phyloP scores from a whole-genome alignment of 1,140 invertebrate genomes.

The Zaprionus capensis region DNA sequence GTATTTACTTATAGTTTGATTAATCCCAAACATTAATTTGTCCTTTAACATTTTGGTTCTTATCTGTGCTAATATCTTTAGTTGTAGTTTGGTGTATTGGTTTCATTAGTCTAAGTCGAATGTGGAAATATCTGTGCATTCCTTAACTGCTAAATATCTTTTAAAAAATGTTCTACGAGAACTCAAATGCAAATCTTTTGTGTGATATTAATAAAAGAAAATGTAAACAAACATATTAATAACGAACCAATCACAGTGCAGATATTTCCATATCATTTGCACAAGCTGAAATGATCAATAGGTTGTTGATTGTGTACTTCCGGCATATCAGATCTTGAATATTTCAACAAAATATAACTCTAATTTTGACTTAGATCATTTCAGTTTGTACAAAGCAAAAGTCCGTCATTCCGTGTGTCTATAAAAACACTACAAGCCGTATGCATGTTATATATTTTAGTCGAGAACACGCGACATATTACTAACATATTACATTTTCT shows the following conservation, averaged over 20 bases:
- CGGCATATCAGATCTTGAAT: neutral
- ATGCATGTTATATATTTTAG: conserved; percentile 47
- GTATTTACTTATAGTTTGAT: conserved; percentile 50
- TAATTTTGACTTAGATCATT: conserved; percentile 31
- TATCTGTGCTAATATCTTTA: conserved; percentile 58
- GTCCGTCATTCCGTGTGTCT: conserved; percentile 70
- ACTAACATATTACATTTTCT: conserved; percentile 67
- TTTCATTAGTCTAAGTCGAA: conserved; percentile 54
- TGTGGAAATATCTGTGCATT: conserved; percentile 45
- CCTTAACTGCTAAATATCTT: neutral
- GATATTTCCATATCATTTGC: conserved; percentile 51
- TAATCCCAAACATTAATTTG: conserved; percentile 60
- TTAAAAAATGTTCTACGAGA: neutral
- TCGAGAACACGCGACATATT: conserved; percentile 17
- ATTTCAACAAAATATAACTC: neutral
- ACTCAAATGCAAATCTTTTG: neutral
- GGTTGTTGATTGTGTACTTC: neutral
- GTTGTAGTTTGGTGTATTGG: conserved; percentile 70
- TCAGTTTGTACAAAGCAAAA: conserved; percentile 43
- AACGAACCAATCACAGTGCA: neutral
- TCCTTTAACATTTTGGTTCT: conserved; percentile 74
- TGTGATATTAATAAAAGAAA: neutral
- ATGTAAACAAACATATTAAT: neutral
- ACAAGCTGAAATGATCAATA: conserved; percentile 57
- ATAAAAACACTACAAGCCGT: conserved; percentile 38